Conservation (phyloP, 2,113 vertebrate species). For the Hiodon alosoides region DNA sequence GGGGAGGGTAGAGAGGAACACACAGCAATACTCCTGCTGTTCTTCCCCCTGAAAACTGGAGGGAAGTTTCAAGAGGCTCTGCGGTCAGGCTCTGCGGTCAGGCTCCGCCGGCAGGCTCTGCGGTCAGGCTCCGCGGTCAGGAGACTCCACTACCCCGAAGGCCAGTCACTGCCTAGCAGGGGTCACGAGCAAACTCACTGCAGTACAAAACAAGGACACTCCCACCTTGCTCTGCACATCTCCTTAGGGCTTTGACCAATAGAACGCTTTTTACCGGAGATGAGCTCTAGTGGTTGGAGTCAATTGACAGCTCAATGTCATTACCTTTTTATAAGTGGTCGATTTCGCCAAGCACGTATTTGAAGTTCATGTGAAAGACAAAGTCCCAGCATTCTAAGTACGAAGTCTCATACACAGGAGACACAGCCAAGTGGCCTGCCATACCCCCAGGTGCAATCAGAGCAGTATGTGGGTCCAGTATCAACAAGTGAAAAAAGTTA, state of each 20-base stretch:
- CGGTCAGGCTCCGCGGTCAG: not conserved
- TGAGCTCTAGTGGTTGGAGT: constrained; percentile 9
- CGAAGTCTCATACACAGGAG: too few relatives aligned
- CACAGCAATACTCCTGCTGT: too few relatives aligned
- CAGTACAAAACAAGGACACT: constrained; percentile 19
- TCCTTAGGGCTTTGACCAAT: constrained; percentile 5
- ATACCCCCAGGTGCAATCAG: too few relatives aligned
- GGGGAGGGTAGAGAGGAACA: not conserved
- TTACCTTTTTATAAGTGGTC: constrained; percentile 1
- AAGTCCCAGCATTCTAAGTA: too few relatives aligned
- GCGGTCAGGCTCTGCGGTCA: too few relatives aligned
- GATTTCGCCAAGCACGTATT: not conserved
- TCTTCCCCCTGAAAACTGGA: too few relatives aligned
- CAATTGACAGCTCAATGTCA: not conserved
- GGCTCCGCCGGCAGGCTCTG: too few relatives aligned
- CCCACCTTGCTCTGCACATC: constrained; percentile 16
- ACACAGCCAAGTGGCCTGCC: too few relatives aligned
- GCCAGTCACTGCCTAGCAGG: not conserved
- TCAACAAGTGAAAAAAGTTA: too few relatives aligned
- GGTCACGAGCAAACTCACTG: not conserved
- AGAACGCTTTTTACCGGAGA: constrained; percentile 13
- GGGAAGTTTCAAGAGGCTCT: too few relatives aligned
- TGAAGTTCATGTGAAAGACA: not conserved
- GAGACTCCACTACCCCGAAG: not conserved
- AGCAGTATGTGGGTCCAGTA: too few relatives aligned